phyloP scores from a whole-genome alignment of 2,888 invertebrate species.

The Galerucella nymphaeae region DNA sequence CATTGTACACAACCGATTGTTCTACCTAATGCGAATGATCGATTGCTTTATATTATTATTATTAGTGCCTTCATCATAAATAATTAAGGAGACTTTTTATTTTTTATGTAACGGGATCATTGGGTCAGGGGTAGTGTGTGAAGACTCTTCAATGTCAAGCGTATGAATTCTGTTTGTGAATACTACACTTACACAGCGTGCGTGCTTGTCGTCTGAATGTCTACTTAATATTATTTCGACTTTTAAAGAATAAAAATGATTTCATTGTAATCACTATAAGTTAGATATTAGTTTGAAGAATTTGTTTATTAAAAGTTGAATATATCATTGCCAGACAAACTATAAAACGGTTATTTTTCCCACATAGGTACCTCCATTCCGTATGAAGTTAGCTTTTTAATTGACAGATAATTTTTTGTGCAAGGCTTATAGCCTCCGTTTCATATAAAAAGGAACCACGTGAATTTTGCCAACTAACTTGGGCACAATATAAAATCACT shows the following conservation, averaged over 20 bases:
- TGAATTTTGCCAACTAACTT: too few relatives aligned
- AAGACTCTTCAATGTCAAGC: slow-evolving; percentile 45
- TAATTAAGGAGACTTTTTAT: slow-evolving; percentile 25
- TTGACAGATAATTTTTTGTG: too few relatives aligned
- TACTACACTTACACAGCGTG: not conserved
- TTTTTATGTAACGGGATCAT: slow-evolving; percentile 47
- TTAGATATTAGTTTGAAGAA: too few relatives aligned
- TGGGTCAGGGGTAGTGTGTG: slow-evolving; percentile 51
- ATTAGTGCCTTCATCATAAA: not conserved
- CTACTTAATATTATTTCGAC: not conserved
- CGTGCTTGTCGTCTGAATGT: slow-evolving; percentile 7
- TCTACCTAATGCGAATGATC: not conserved
- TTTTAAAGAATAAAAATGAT: not conserved
- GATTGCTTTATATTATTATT: not conserved
- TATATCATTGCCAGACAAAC: too few relatives aligned
- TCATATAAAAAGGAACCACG: too few relatives aligned
- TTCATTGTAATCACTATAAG: not conserved
- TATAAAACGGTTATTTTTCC: too few relatives aligned
- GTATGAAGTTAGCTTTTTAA: too few relatives aligned
- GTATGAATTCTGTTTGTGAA: not conserved
- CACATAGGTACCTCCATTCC: too few relatives aligned
- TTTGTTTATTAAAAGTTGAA: too few relatives aligned
- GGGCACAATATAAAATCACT: too few relatives aligned
- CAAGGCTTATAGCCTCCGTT: too few relatives aligned
- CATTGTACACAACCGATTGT: not conserved